Conservation (phyloP, 2,888 invertebrate species). For the Ariolimax columbianus region DNA sequence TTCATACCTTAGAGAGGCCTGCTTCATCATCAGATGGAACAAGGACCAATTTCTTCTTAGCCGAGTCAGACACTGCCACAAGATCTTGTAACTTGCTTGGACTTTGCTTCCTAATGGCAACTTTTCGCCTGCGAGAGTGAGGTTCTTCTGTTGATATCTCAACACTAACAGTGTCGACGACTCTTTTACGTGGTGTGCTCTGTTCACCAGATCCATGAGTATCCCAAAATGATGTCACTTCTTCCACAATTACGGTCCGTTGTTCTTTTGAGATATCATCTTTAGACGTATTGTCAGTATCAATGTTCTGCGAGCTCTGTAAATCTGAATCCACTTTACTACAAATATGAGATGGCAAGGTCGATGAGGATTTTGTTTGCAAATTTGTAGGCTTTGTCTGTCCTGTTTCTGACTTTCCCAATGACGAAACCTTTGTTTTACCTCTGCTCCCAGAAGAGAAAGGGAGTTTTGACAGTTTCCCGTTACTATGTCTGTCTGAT, state of each 20-base stretch:
- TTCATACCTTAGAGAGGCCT: constrained; percentile 19
- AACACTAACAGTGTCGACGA: neutral
- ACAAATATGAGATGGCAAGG: neutral
- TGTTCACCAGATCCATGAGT: constrained; percentile 60
- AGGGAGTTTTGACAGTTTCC: neutral
- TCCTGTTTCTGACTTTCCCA: neutral
- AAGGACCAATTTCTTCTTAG: constrained; percentile 32
- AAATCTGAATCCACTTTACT: neutral
- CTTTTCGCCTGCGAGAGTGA: constrained; percentile 36
- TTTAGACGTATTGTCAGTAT: neutral
- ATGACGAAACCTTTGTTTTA: neutral
- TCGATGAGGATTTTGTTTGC: neutral
- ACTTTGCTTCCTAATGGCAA: constrained; percentile 5
- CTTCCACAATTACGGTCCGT: constrained; percentile 47
- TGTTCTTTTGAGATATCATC: neutral
- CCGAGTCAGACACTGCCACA: neutral
- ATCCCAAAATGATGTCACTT: constrained; percentile 64
- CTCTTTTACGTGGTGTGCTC: constrained; percentile 42
- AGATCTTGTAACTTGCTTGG: neutral
- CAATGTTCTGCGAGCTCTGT: neutral
- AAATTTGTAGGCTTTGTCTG: constrained; percentile 15
- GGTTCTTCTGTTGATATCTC: neutral
- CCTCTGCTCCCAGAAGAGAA: neutral
- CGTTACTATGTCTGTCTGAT: neutral
- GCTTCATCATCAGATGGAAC: neutral